These are phyloP conservation scores for Zeugodacus cucurbitae DNA, from an alignment of 1,140 invertebrate genomes.

Conservation along the genomic window DNA sequence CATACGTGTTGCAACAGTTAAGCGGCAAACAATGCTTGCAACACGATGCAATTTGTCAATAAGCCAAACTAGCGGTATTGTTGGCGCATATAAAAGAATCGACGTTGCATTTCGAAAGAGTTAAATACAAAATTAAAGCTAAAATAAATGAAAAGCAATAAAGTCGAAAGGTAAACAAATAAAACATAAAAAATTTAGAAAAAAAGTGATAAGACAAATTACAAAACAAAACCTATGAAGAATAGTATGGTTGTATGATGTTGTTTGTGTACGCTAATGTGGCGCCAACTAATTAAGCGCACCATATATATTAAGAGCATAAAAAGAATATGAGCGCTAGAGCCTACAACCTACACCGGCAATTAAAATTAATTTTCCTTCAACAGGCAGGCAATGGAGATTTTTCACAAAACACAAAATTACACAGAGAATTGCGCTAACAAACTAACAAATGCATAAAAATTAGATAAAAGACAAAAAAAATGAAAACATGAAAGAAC, in stretches of 20 bases:
- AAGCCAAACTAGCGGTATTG: background rate
- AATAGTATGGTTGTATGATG: background rate
- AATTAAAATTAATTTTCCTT: conserved; percentile 11
- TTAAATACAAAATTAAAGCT: too few relatives aligned
- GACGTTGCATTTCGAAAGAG: too few relatives aligned
- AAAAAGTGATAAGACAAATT: background rate
- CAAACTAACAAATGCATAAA: conserved; percentile 15
- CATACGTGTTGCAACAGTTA: background rate
- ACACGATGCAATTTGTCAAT: background rate
- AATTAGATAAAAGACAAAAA: background rate
- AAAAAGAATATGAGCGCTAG: background rate
- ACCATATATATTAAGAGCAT: background rate
- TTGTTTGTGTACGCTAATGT: background rate
- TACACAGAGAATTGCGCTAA: background rate
- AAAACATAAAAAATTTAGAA: background rate
- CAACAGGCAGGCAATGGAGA: background rate
- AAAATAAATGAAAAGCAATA: background rate
- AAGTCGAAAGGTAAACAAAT: background rate
- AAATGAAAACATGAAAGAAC: background rate
- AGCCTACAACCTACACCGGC: background rate
- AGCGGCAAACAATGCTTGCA: background rate
- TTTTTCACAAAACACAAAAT: conserved; percentile 23
- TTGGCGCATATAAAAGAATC: too few relatives aligned
- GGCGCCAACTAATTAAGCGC: conserved; percentile 17
- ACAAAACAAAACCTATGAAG: too few relatives aligned